phyloP scores from a whole-genome alignment of 2,797 vertebrate species.

The Cetoscarus ocellatus region DNA sequence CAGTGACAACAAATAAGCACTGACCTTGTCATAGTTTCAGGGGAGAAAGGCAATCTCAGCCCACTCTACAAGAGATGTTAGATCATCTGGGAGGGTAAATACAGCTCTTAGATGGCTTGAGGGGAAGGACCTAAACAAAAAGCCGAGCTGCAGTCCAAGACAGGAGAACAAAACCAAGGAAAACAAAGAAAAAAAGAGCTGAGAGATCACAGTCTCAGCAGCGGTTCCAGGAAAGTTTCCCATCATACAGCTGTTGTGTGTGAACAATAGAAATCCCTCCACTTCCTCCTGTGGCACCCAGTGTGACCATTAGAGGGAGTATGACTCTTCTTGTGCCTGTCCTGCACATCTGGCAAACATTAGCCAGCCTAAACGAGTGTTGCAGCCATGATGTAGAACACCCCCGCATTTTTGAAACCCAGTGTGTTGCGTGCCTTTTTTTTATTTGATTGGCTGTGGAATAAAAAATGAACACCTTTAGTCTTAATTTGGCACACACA shows the following conservation, averaged over 20 bases:
- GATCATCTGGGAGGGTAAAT: slow-evolving; percentile 36
- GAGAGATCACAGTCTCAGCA: slow-evolving; percentile 38
- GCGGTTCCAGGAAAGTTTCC: slow-evolving; percentile 53
- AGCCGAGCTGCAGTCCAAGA: slow-evolving; percentile 26
- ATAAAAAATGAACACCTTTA: slow-evolving; percentile 69
- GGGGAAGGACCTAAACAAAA: slow-evolving; percentile 30
- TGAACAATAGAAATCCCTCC: slow-evolving; percentile 58
- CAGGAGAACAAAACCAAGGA: slow-evolving; percentile 28
- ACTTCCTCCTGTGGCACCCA: slow-evolving; percentile 53
- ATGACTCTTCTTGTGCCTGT: slow-evolving; percentile 55
- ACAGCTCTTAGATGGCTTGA: slow-evolving; percentile 14
- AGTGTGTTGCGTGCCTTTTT: slow-evolving; percentile 49
- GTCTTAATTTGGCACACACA: slow-evolving; percentile 65
- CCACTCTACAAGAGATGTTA: slow-evolving; percentile 16
- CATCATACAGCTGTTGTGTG: slow-evolving; percentile 63
- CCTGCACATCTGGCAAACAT: slow-evolving; percentile 84
- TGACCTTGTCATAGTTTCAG: slow-evolving; percentile 30
- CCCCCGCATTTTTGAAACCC: slow-evolving; percentile 75
- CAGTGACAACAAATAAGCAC: slow-evolving; percentile 22
- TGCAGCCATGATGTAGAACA: slow-evolving; percentile 79
- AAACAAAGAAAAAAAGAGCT: slow-evolving; percentile 29
- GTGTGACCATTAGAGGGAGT: slow-evolving; percentile 73
- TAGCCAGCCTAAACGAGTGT: slow-evolving; percentile 74
- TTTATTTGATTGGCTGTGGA: slow-evolving; percentile 63
- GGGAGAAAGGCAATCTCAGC: slow-evolving; percentile 15